Conservation (phyloP, 1,140 invertebrate genomes). For the Eupristina koningsbergeri region DNA sequence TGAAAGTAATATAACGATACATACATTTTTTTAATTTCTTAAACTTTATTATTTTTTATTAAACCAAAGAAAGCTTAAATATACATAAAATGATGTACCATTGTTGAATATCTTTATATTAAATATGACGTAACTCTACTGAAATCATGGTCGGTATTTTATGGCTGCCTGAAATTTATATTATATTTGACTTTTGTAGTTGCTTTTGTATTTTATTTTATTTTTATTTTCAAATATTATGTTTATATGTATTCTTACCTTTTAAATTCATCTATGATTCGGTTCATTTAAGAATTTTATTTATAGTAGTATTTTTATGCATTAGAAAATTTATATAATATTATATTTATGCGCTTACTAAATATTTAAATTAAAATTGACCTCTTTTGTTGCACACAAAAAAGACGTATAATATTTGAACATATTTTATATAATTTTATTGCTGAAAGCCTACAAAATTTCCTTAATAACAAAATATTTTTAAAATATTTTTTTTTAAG, state of each 20-base stretch:
- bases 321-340: not conserved
- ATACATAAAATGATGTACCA: slow-evolving; percentile 1
- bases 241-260: not conserved
- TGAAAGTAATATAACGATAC: not conserved
- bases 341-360: not conserved
- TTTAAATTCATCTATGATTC: not conserved
- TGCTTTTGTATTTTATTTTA: slow-evolving; percentile 26
- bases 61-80: not conserved
- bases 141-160: slow-evolving; percentile 58
- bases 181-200: not conserved
- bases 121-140: slow-evolving; percentile 50
- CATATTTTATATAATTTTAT: not conserved
- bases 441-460: not conserved
- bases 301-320: not conserved
- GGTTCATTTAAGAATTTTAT: not conserved
- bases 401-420: not conserved
- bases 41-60: not conserved
- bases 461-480: not conserved
- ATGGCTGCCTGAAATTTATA: slow-evolving; percentile 57
- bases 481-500: too few relatives aligned
- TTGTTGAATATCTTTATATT: slow-evolving; percentile 47
- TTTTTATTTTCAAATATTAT: slow-evolving; percentile 6
- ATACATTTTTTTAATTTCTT: not conserved
- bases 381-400: not conserved
- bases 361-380: not conserved